Evolutionary conservation across 2,797 vertebrate species (phyloP), one percentile per base, ranked within the genome.

Genomic region (Erethizon dorsatum): DNA sequence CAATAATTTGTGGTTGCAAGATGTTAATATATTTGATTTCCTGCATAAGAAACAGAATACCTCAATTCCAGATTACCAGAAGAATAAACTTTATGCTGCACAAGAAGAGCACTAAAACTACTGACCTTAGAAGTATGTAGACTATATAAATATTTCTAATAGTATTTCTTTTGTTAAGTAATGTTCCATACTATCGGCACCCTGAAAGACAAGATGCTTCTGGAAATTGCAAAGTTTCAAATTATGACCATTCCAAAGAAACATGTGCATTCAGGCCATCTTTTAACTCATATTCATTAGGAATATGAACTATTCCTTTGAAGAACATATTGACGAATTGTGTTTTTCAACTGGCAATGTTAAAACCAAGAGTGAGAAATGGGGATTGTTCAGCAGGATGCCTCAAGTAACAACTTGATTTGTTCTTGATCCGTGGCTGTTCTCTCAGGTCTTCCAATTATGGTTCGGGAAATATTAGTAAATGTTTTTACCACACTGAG

Each of bases 161-260:
- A 85, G 13, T 1, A 20, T 65, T 33, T 78, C 12, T 63, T 67
- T 69, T 65, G 4, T 50, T 52, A 79, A 78, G 6, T 83, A 28
- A 79, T 57, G 22, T 41, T 88, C 15, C 47, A 8, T 41, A 56
- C 12, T n/a, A 33, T 0, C 67, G 77, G 2, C 37, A 52, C 83
- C 2, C 2, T 28, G 28, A 77, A 13, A 71, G 33, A 57, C 1
- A 83, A 37, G 9, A 87, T 89, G 37, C 18, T 79, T 89, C 73
- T 83, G 50, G 31, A 97, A 89, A 83, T 50, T 33, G 6, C 20
- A 20, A 8, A 86, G 31, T 71, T 93, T 90, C 37, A 90, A 71
- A 86, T 79, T 77, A 52, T 65, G 37, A 10, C 69, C 31, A 33
- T 9, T 84, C 2, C 24, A 63, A 87, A 85, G 37, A 45, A 67